These are phyloP conservation scores for Porites evermanni DNA, from an alignment of 92 coral and sea anemone genomes.

Conservation along the genomic window DNA sequence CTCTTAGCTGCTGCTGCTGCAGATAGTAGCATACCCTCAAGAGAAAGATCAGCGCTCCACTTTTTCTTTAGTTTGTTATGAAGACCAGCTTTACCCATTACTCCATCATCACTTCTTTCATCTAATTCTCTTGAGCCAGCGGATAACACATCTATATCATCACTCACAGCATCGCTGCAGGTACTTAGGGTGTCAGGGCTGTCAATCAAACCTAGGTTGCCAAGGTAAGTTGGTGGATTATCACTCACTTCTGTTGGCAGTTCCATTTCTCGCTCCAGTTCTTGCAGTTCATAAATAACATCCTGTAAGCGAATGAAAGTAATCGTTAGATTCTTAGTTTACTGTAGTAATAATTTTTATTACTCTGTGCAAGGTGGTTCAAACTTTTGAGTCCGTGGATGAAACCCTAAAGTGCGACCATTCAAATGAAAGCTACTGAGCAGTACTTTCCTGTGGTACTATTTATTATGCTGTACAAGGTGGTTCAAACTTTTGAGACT, in stretches of 20 bases:
- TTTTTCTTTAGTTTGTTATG: constrained; percentile 18
- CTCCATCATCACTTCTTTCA: constrained; percentile 31
- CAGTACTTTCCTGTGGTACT: no score
- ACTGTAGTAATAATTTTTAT: no score
- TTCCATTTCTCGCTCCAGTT: constrained; percentile 69
- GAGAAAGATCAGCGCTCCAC: constrained; percentile 59
- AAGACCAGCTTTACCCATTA: background rate
- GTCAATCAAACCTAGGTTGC: constrained; percentile 47
- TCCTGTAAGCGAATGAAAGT: constrained; percentile 39
- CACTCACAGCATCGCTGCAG: constrained; percentile 60
- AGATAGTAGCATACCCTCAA: constrained; percentile 76
- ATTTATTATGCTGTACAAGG: no score
- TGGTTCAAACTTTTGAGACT: background rate
- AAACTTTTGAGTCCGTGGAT: no score
- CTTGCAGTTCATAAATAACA: constrained; percentile 55
- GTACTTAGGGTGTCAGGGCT: constrained; percentile 79
- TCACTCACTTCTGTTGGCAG: constrained; percentile 34
- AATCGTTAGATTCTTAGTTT: background rate
- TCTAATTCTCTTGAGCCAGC: constrained; percentile 27
- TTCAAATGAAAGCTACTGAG: no score
- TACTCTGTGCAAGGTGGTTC: no score
- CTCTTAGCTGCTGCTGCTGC: constrained; percentile 87
- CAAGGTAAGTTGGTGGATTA: constrained; percentile 62
- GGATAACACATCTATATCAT: constrained; percentile 14
- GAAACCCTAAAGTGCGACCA: no score